These are phyloP conservation scores for Chlorospingus semifuscus DNA, from an alignment of 2,797 vertebrate genomes.

Conservation along the genomic window DNA sequence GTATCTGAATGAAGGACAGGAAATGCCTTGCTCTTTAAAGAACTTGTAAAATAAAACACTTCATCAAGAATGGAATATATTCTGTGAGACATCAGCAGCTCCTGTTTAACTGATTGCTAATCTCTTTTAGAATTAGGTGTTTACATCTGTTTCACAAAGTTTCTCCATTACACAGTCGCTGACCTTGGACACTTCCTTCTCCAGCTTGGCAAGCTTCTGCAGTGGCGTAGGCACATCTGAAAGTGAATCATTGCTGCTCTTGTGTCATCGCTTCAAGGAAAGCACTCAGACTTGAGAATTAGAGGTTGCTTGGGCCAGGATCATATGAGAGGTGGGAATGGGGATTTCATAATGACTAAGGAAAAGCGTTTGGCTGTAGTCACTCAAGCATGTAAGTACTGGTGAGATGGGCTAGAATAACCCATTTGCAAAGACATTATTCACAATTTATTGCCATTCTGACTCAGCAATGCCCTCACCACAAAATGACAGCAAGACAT, in stretches of 20 bases:
- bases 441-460: neutral
- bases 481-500: neutral
- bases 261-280: neutral
- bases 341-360: neutral
- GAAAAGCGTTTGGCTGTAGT: neutral
- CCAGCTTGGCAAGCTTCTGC: neutral
- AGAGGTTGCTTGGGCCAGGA: neutral
- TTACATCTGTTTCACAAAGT: neutral
- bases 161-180: neutral
- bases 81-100: neutral
- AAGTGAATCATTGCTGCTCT: neutral
- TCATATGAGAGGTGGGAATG: neutral
- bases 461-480: neutral
- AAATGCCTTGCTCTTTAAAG: neutral
- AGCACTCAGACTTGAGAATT: neutral
- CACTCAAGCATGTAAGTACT: neutral
- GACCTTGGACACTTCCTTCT: neutral
- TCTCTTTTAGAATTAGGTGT: neutral
- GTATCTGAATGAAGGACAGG: neutral
- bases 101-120: neutral
- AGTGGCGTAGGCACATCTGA: neutral
- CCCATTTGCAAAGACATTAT: neutral
- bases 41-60: neutral
- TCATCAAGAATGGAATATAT: neutral
- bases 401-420: neutral